Base-by-base conservation (phyloP, 2,113 vertebrate species). In the Todiramphus saurophagus region DNA sequence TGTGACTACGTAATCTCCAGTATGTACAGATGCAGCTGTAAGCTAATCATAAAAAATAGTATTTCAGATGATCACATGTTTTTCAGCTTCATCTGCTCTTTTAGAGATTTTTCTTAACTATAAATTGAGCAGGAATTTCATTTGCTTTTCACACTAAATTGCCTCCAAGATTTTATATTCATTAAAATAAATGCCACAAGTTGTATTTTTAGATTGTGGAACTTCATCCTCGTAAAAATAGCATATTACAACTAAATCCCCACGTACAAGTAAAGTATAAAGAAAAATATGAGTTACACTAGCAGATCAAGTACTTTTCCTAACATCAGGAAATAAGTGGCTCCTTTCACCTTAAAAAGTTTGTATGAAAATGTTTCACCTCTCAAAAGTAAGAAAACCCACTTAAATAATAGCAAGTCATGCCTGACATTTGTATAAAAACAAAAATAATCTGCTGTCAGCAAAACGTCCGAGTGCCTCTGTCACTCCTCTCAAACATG, bases 391-490 rank as follows among this genome's bases (percentile, higher is more conserved):
- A 97, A 90, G 91, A 85, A 96, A 97, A 95, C 87, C 82, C 94
- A 98, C 97, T 97, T 98, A 98, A 98, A 98, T 97, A 98, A 97
- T 97, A 97, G 90, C 97, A 98, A 98, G 97, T 98, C 97, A 97
- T 97, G 98, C 98, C 97, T 98, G 97, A 98, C 98, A 98, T 98
- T 97, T 98, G 97, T 98, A 98, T 98, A 98, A 98, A 98, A 99
- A 98, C 98, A 99, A 98, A 98, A 99, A 98, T 98, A 98, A 98
- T 98, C 98, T 98, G 98, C 98, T 99, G 98, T 99, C 98, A 99
- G 98, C 98, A 98, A 96, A 98, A 98, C 97, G 97, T 98, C 98
- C 97, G 96, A 95, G 94, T 98, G 98, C 96, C 98, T 98, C 98
- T 98, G 98, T 98, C 98, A 98, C 97, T 98, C 96, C 81, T 96